phyloP scores from a whole-genome alignment of 2,113 vertebrate species.

The Empidonax traillii region DNA sequence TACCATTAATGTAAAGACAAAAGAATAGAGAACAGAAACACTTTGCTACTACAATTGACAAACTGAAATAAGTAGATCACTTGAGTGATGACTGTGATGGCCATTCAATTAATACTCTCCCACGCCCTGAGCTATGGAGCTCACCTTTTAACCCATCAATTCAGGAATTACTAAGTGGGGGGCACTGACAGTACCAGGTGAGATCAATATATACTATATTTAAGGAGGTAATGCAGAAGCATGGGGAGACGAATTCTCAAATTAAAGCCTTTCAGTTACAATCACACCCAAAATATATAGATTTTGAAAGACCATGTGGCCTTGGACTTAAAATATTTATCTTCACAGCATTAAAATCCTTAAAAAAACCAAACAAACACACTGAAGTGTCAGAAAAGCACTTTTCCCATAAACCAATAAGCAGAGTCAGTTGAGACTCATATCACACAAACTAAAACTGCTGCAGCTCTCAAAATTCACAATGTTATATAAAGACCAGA shows the following conservation, averaged over 20 bases:
- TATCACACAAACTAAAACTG: not conserved
- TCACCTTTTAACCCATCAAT: not conserved
- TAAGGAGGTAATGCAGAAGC: not conserved
- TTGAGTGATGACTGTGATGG: not conserved
- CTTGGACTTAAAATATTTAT: not conserved
- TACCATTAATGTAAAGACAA: not conserved
- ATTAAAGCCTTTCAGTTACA: not conserved
- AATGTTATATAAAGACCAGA: not conserved
- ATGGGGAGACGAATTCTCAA: not conserved
- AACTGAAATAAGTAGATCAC: not conserved
- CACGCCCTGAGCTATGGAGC: not conserved
- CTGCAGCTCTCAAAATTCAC: not conserved
- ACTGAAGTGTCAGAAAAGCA: not conserved
- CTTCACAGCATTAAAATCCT: not conserved
- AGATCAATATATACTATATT: not conserved
- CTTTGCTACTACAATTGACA: not conserved
- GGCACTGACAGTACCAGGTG: not conserved
- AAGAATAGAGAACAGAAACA: not conserved
- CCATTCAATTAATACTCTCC: not conserved
- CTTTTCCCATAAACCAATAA: not conserved
- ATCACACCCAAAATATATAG: not conserved
- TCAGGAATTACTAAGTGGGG: not conserved
- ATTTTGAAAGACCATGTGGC: not conserved
- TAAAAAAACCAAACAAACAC: not conserved
- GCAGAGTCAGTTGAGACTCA: not conserved